A percentile compares a stretch with the other conserved stretches of the same genome.
Evolutionary conservation across 2,113 vertebrate genomes (phyloP).

Genomic region (Cyanoramphus novaezelandiae): DNA sequence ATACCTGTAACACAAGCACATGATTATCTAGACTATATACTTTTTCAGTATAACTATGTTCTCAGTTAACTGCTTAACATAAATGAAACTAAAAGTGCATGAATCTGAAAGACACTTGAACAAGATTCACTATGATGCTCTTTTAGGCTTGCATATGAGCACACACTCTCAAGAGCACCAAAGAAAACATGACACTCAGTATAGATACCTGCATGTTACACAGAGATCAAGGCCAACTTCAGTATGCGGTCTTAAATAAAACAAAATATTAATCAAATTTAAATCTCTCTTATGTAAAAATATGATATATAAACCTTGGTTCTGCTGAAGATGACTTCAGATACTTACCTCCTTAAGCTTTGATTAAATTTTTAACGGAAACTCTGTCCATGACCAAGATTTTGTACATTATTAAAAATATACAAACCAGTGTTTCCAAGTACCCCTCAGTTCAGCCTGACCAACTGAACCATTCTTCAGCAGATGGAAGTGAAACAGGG

Average conservation of each 20-base stretch:
- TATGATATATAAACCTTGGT: not conserved
- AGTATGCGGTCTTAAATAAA: not conserved
- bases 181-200: not conserved
- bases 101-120: not conserved
- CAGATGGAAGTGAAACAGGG: not conserved
- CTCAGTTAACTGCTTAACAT: not conserved
- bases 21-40: not conserved
- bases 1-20: constrained; percentile 74
- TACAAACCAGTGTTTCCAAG: not conserved
- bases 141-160: not conserved
- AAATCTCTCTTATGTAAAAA: not conserved
- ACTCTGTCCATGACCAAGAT: not conserved
- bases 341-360: not conserved
- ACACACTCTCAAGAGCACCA: not conserved
- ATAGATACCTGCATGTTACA: not conserved
- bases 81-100: not conserved
- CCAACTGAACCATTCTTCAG: not conserved
- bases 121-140: not conserved
- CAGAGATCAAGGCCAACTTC: not conserved
- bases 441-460: not conserved
- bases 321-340: not conserved
- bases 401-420: not conserved
- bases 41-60: not conserved
- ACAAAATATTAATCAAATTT: not conserved
- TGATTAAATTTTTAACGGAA: not conserved